phyloP scores from a whole-genome alignment of 2,888 invertebrate species.

The Nezara viridula region DNA sequence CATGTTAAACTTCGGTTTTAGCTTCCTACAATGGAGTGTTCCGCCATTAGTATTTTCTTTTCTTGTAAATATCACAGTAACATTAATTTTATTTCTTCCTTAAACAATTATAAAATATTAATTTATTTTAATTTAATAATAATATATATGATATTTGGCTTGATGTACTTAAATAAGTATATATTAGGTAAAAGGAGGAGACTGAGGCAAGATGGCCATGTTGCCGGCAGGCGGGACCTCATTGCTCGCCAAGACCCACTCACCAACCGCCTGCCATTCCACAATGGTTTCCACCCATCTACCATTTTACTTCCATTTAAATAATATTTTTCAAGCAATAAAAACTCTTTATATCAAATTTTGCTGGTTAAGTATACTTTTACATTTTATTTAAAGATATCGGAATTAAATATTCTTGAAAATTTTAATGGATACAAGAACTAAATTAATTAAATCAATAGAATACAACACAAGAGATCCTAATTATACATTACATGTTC shows the following conservation, averaged over 20 bases:
- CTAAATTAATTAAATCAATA: neutral
- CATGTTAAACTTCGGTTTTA: too few species aligned
- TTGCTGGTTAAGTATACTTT: neutral
- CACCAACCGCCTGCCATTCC: constrained; percentile 13
- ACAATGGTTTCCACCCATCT: constrained; percentile 26
- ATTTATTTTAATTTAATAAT: neutral
- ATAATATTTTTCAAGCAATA: neutral
- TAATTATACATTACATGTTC: neutral
- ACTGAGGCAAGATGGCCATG: constrained; percentile 25
- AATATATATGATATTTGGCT: neutral
- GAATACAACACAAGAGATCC: neutral
- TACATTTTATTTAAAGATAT: neutral
- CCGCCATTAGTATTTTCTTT: neutral
- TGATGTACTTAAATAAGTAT: neutral
- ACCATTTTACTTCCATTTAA: neutral
- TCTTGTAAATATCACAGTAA: neutral
- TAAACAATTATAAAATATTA: neutral
- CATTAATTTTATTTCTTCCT: neutral
- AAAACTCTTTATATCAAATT: neutral
- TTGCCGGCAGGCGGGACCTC: constrained; percentile 53
- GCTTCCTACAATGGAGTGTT: neutral
- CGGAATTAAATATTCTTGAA: neutral
- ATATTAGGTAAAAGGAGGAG: neutral
- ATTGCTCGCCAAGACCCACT: neutral
- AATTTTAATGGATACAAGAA: neutral